These are phyloP conservation scores for Heteromurus nitidus DNA, from an alignment of 2,888 invertebrate species.

Conservation along the genomic window DNA sequence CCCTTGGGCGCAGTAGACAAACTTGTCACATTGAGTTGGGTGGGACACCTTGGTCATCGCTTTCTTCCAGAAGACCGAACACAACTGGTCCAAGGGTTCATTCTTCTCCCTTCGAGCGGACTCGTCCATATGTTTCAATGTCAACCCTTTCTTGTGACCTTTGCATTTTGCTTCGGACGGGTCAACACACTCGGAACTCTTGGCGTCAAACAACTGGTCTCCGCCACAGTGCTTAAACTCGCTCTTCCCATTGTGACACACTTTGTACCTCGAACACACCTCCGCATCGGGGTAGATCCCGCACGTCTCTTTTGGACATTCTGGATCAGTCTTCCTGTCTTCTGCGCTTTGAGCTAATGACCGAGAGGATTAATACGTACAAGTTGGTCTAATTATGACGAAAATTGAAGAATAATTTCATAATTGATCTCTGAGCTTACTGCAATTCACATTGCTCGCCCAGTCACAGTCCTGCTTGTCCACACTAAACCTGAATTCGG, in stretches of 20 bases:
- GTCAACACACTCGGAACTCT: neutral
- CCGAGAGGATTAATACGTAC: too few relatives aligned
- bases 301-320: neutral
- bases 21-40: slow-evolving; percentile 28
- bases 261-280: neutral
- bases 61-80: neutral
- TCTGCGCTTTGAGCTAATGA: too few relatives aligned
- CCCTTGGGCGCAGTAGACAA: slow-evolving; percentile 52
- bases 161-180: neutral
- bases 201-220: neutral
- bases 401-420: too few relatives aligned
- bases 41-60: neutral
- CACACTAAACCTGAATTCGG: neutral
- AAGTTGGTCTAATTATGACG: too few relatives aligned
- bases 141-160: neutral
- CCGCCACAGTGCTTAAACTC: neutral
- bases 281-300: neutral
- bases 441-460: neutral
- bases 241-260: neutral
- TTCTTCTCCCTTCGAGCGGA: neutral
- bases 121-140: neutral
- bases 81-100: neutral
- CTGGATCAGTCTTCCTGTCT: neutral
- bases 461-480: neutral
- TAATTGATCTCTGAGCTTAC: too few relatives aligned